A percentile compares a stretch with the other conserved stretches of the same genome.
Evolutionary conservation across 2,888 invertebrate genomes (phyloP).

Genomic region (Acleris holmiana): DNA sequence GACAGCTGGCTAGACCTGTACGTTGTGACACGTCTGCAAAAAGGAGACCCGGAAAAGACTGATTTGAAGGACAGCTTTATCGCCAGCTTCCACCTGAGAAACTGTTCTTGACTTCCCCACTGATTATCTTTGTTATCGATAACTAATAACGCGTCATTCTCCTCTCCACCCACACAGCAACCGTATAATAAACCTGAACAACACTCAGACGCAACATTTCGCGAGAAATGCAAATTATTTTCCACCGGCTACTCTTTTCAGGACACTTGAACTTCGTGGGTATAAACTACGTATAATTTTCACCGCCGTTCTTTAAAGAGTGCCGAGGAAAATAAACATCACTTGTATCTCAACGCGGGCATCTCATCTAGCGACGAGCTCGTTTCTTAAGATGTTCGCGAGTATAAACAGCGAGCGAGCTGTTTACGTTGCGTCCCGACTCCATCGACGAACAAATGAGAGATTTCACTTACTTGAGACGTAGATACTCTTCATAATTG

Average conservation of each 20-base stretch:
- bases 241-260: conserved; percentile 26
- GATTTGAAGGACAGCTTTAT: too few relatives aligned
- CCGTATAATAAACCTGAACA: conserved; percentile 6
- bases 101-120: too few relatives aligned
- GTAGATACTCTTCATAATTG: background rate
- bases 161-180: background rate
- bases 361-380: conserved; percentile 71
- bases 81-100: too few relatives aligned
- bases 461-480: conserved; percentile 56
- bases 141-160: too few relatives aligned
- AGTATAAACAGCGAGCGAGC: conserved; percentile 67
- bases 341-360: conserved; percentile 74
- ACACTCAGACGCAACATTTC: conserved; percentile 9
- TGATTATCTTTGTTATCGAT: too few relatives aligned
- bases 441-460: conserved; percentile 49
- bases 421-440: conserved; percentile 63
- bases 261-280: conserved; percentile 35
- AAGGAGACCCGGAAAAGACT: too few relatives aligned
- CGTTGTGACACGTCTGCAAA: too few relatives aligned
- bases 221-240: conserved; percentile 35
- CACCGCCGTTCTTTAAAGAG: conserved; percentile 66
- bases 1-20: too few relatives aligned
- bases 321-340: conserved; percentile 73
- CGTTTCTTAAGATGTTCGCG: conserved; percentile 71
- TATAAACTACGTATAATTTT: conserved; percentile 66